Evolutionary conservation across 2,113 vertebrate genomes (phyloP).

Genomic region (Nettapus auritus): DNA sequence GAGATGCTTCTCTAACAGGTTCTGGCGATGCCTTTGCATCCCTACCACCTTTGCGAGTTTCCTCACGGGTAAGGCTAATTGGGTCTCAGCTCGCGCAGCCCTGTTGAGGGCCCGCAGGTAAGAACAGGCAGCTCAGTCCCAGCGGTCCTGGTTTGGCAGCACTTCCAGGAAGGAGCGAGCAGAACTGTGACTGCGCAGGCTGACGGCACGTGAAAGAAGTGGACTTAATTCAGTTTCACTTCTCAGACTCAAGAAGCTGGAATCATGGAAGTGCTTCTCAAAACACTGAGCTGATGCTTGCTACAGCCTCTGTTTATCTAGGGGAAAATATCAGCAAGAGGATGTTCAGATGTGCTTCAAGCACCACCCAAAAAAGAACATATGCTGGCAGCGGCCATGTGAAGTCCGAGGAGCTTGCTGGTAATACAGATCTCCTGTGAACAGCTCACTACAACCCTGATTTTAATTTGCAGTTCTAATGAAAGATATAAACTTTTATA

Average conservation of each 20-base stretch:
- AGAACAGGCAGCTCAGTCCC: not conserved
- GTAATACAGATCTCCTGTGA: not conserved
- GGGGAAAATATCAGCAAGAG: not conserved
- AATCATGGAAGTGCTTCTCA: not conserved
- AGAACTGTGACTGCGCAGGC: no score
- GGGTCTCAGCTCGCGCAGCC: not conserved
- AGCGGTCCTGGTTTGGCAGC: not conserved
- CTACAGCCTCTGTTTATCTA: not conserved
- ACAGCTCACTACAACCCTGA: not conserved
- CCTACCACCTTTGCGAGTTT: no score
- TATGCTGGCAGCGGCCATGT: not conserved
- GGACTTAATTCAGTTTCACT: not conserved
- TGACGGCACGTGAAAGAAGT: not conserved
- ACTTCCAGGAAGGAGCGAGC: not conserved
- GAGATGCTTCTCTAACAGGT: not conserved
- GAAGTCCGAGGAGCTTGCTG: not conserved
- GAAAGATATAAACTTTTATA: constrained; percentile 76
- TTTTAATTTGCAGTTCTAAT: constrained; percentile 69
- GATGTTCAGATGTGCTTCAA: not conserved
- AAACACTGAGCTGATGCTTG: not conserved
- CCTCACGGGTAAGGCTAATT: not conserved
- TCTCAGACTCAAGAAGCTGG: not conserved
- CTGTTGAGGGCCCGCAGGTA: rapidly evolving
- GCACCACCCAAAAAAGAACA: not conserved
- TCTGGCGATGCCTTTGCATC: no score